A percentile compares a stretch with the other conserved stretches of the same genome.
phyloP scores from a whole-genome alignment of 30 jellyfish, hydroid and myxozoan species.

The Cassiopea xamachana region DNA sequence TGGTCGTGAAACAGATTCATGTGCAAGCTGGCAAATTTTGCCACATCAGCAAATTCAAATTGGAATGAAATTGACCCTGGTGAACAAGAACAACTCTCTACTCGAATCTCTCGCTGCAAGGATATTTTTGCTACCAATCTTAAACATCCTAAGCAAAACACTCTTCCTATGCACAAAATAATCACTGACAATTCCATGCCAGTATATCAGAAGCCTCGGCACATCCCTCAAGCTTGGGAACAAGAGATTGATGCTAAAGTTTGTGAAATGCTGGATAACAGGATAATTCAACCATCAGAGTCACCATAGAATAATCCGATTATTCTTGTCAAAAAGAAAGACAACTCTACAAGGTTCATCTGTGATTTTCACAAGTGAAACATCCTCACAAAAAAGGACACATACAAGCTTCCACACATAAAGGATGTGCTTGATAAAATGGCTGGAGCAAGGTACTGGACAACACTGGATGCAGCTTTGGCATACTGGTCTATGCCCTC shows the following conservation, averaged over 20 bases:
- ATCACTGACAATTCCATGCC: conserved; percentile 41
- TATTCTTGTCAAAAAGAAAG: conserved; percentile 61
- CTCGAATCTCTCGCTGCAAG: not conserved
- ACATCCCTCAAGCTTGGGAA: conserved; percentile 51
- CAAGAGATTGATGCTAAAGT: conserved; percentile 28
- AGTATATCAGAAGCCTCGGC: conserved; percentile 24
- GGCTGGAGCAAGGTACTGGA: conserved; percentile 39
- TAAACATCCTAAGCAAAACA: not conserved
- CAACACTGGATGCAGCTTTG: conserved; percentile 26
- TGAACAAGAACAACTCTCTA: not conserved
- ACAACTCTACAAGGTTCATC: conserved; percentile 44
- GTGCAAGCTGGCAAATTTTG: not conserved
- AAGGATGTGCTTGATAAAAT: conserved; percentile 61
- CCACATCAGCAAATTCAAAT: not conserved
- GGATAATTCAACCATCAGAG: conserved; percentile 41
- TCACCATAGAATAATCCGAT: conserved; percentile 70
- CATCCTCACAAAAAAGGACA: conserved; percentile 58
- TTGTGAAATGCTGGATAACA: conserved; percentile 38
- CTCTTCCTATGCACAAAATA: not conserved
- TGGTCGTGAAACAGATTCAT: too few relatives aligned
- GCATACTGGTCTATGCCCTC: conserved; percentile 16
- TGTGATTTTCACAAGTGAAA: conserved; percentile 65
- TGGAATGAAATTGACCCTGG: not conserved
- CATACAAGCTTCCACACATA: conserved; percentile 46
- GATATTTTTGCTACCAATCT: not conserved